Conservation (phyloP, 2,113 vertebrate genomes). For the Prolemur simus region DNA sequence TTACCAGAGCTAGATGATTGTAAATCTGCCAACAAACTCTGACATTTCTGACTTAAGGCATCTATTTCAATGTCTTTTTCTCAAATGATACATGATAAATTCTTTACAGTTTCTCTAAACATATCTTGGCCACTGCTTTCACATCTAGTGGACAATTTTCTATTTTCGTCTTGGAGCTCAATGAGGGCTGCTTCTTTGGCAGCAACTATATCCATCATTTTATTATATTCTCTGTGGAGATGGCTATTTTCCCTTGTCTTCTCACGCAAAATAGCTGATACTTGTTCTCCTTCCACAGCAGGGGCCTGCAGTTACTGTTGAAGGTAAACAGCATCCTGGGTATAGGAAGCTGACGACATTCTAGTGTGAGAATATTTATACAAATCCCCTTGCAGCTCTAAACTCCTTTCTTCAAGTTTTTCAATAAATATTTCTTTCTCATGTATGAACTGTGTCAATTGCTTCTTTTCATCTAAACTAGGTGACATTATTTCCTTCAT, state of each 20-base stretch:
- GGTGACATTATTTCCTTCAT: conserved; percentile 91
- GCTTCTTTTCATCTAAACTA: conserved; percentile 92
- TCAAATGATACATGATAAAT: conserved; percentile 96
- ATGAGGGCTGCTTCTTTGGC: conserved; percentile 93
- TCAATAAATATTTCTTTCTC: conserved; percentile 93
- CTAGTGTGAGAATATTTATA: conserved; percentile 86
- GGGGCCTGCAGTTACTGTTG: conserved; percentile 96
- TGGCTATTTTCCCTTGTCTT: conserved; percentile 96
- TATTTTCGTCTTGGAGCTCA: conserved; percentile 95
- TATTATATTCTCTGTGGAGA: conserved; percentile 93
- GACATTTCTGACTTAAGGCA: conserved; percentile 96
- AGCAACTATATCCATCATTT: conserved; percentile 93
- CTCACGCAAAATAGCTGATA: conserved; percentile 94
- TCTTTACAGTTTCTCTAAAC: conserved; percentile 97
- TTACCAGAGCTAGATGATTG: conserved; percentile 85
- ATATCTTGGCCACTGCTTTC: conserved; percentile 95
- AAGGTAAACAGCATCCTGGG: conserved; percentile 90
- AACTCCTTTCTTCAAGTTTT: conserved; percentile 87
- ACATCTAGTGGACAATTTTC: conserved; percentile 86
- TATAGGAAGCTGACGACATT: conserved; percentile 86
- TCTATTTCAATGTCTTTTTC: conserved; percentile 99
- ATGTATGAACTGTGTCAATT: conserved; percentile 90
- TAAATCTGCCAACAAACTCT: conserved; percentile 93
- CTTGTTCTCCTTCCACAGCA: conserved; percentile 92
- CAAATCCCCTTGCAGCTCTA: conserved; percentile 86